These are phyloP conservation scores for Ochropacha duplaris DNA, from an alignment of 2,888 invertebrate genomes.

Conservation along the genomic window DNA sequence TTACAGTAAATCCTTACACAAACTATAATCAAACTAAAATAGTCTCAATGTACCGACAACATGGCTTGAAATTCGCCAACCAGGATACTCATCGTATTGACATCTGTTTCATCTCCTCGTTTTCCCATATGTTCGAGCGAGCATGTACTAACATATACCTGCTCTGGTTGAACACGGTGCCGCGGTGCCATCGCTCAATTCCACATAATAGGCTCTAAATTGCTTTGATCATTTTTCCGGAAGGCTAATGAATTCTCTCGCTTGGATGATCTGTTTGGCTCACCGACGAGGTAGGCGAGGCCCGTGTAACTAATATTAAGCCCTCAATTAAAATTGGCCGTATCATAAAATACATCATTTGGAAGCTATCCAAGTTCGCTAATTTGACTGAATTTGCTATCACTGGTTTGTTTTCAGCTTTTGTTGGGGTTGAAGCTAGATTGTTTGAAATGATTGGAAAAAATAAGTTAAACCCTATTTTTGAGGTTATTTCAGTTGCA, in stretches of 20 bases:
- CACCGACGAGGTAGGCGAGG: slow-evolving; percentile 33
- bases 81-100: background rate
- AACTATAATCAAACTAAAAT: background rate
- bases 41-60: background rate
- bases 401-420: background rate
- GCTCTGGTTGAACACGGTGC: slow-evolving; percentile 13
- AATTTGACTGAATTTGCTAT: slow-evolving; percentile 11
- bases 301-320: slow-evolving; percentile 43
- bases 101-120: background rate
- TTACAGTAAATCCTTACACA: background rate
- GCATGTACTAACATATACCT: slow-evolving; percentile 7
- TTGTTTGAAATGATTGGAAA: background rate
- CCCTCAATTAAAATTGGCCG: slow-evolving; percentile 41
- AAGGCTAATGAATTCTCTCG: slow-evolving; percentile 76
- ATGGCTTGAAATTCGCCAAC: background rate
- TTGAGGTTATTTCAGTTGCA: too few relatives aligned
- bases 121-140: slow-evolving; percentile 6
- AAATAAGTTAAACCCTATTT: too few relatives aligned
- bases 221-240: slow-evolving; percentile 81
- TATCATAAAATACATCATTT: slow-evolving; percentile 16
- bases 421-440: background rate
- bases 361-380: slow-evolving; percentile 15
- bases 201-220: slow-evolving; percentile 67
- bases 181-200: slow-evolving; percentile 39
- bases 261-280: slow-evolving; percentile 64